Evolutionary conservation across 2,888 invertebrate species (phyloP).

Genomic region (Yponomeuta evonymella): DNA sequence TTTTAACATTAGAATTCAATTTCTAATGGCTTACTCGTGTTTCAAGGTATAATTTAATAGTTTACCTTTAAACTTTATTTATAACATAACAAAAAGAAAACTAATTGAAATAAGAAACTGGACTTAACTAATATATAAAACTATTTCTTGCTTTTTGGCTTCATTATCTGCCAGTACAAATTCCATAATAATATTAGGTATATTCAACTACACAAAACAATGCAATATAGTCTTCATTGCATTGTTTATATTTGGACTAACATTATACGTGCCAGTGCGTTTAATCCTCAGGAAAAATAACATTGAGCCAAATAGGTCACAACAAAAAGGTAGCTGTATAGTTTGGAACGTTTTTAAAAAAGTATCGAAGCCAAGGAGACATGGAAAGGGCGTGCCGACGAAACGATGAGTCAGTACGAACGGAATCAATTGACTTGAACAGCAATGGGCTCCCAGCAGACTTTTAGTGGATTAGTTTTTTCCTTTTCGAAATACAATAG

Average conservation of each 20-base stretch:
- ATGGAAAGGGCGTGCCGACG: slow-evolving; percentile 26
- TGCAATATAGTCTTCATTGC: too few relatives aligned
- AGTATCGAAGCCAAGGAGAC: slow-evolving; percentile 27
- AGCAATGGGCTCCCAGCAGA: neutral
- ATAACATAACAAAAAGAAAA: too few relatives aligned
- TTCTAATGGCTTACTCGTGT: too few relatives aligned
- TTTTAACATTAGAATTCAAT: neutral
- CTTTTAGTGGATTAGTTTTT: slow-evolving; percentile 10
- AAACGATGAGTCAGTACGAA: slow-evolving; percentile 35
- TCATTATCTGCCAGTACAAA: neutral
- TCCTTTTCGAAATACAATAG: neutral
- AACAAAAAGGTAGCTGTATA: neutral
- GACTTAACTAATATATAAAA: too few relatives aligned
- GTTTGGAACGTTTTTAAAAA: slow-evolving; percentile 20
- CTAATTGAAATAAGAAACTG: too few relatives aligned
- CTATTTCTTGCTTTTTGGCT: neutral
- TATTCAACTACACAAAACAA: too few relatives aligned
- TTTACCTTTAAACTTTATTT: too few relatives aligned
- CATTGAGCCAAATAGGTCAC: neutral
- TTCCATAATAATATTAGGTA: too few relatives aligned
- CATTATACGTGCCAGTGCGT: neutral
- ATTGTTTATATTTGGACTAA: too few relatives aligned
- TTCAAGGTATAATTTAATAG: too few relatives aligned
- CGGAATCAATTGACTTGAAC: slow-evolving; percentile 32
- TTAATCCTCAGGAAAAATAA: neutral